Conservation (phyloP, 2,888 invertebrate genomes). For the Scaptomyza flava region DNA sequence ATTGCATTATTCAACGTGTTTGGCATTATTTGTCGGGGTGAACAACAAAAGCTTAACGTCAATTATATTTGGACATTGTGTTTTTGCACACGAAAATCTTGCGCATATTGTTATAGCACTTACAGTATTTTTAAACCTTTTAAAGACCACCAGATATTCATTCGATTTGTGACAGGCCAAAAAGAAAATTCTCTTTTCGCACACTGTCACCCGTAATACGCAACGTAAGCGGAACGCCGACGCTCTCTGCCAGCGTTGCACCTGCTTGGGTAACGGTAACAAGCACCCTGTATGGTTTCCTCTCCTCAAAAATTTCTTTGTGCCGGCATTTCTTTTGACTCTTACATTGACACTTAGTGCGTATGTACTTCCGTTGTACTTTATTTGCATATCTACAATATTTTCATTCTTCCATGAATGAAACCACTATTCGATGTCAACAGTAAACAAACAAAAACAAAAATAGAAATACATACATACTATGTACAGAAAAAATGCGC, state of each 20-base stretch:
- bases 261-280: constrained; percentile 35
- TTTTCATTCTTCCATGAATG: constrained; percentile 50
- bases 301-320: neutral
- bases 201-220: constrained; percentile 44
- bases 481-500: constrained; percentile 15
- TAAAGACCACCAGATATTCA: constrained; percentile 19
- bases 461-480: neutral
- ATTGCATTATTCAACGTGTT: constrained; percentile 36
- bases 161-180: constrained; percentile 9
- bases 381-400: neutral
- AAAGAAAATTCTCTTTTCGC: constrained; percentile 3
- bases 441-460: constrained; percentile 1
- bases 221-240: constrained; percentile 34
- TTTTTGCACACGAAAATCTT: constrained; percentile 18
- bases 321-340: constrained; percentile 13
- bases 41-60: constrained; percentile 43
- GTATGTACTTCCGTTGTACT: neutral
- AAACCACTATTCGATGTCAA: constrained; percentile 20
- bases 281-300: neutral
- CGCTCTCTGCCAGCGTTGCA: constrained; percentile 42
- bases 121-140: constrained; percentile 29
- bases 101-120: constrained; percentile 19
- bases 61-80: constrained; percentile 37
- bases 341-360: constrained; percentile 4
- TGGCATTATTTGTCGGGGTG: neutral